Base-by-base conservation (phyloP, 2,888 invertebrate species). In the Nesidiocoris tenuis region DNA sequence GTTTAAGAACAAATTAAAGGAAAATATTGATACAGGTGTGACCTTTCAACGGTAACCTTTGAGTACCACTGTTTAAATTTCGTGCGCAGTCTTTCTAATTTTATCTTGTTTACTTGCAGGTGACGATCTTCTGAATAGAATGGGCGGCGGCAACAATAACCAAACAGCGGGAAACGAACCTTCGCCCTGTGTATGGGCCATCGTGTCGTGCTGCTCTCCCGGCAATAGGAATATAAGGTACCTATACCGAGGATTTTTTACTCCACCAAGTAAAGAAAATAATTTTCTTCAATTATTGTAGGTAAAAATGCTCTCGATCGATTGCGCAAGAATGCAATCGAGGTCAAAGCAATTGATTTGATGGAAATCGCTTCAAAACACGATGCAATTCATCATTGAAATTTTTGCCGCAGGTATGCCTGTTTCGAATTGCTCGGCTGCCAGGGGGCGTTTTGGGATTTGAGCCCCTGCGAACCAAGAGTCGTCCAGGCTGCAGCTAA, bases 401-500 rank as follows among this genome's bases (percentile, higher is more conserved):
- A n/a, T n/a, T n/a, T n/a, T 61, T 5, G 67, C 78, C 81, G 9
- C 72, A 78, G 79, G 1, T 83, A 72, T 54, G 61, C 82, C 16
- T 94, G 93, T 82, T 93, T 93, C 77, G 92, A 92, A 82, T 84
- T 87, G 7, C 83, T 90, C 72, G 88, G 89, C 5, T 94, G 93
- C 82, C 87, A 88, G 0, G 91, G 91, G 0, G 87, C 88, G 68
- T 91, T 91, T 84, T 92, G 92, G 87, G 91, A 89, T 79, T 80
- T 83, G 0, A 90, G 89, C 81, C 92, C 92, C 0, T 94, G 93
- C 82, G 87, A 88, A 3, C 86, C 86, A 16, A 85, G 87, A 5
- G 87, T 89, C 74, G 85, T 88, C 0, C 80, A 85, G 55, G 87
- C 88, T 0, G 91, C 91, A 57, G 81, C 82, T 79, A 82, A 82